Evolutionary conservation across 2,113 vertebrate species (phyloP), one percentile per base, ranked within the genome.

Genomic region (Sinocyclocheilus rhinocerous): DNA sequence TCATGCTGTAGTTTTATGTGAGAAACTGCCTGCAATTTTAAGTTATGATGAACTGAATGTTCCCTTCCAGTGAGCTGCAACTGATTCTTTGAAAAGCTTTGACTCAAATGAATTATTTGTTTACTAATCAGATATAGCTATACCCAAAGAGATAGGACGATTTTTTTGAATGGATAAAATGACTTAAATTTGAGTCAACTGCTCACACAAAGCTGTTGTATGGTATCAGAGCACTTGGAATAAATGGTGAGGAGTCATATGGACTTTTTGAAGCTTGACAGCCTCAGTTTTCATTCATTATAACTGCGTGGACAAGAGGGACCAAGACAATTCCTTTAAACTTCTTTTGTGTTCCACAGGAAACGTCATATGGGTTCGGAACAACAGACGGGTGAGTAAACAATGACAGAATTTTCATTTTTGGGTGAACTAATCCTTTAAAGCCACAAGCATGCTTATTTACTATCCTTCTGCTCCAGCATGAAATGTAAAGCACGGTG

Each of bases 391-490:
- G 22, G n/a, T 76, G n/a, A 48, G 42, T 48, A 76, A 76, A 76
- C 72, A 76, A 48, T n/a, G 42, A 16, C 39, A 26, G n/a, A 48
- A 76, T 7, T 76, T 48, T 48, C 4, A 24, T 48, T 48, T 50
- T 76, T 24, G 39, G 42, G 42, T 76, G 72, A 76, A 76, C n/a
- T 76, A 76, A 76, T 50, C 72, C 12, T 76, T 76, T 48, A 75
- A 75, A 75, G 6, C 70, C 39, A 73, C 70, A 29, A 76, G n/a
- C 24, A 26, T 7, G 42, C 45, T 76, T 26, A n/a, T 76, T 26
- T 50, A 16, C n/a, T 50, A 9, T 77, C 24, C 48, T 33, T 52
- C 8, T 18, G 75, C 75, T 77, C 15, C 2, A 3, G 16, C 48
- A 29, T 33, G 36, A 76, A 16, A 76, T 29, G 45, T 76, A 76